These are phyloP conservation scores for Aethes cnicana DNA, from an alignment of 2,888 invertebrate genomes.

Conservation along the genomic window DNA sequence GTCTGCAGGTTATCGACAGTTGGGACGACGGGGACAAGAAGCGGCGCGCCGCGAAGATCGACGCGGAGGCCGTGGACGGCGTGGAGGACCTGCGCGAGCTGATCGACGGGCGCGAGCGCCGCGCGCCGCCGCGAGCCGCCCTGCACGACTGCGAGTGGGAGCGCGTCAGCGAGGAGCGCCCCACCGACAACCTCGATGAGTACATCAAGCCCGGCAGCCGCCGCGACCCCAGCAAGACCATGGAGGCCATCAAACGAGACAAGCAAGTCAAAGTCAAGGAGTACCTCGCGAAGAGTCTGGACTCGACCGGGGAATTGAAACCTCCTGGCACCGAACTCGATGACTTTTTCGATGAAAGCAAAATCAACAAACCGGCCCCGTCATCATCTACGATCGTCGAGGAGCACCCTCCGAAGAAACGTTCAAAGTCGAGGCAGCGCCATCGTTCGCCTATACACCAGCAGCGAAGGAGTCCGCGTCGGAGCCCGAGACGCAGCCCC, in stretches of 20 bases:
- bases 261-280: conserved; percentile 74
- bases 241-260: conserved; percentile 68
- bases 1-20: conserved; percentile 74
- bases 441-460: conserved; percentile 24
- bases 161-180: conserved; percentile 36
- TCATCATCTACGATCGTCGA: conserved; percentile 32
- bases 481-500: conserved; percentile 38
- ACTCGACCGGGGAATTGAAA: conserved; percentile 61
- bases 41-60: conserved; percentile 39
- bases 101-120: conserved; percentile 31
- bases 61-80: conserved; percentile 47
- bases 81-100: conserved; percentile 62
- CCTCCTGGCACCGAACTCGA: conserved; percentile 77
- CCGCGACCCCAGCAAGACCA: conserved; percentile 71
- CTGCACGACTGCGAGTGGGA: conserved; percentile 2
- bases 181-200: conserved; percentile 48
- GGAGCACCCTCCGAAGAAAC: conserved; percentile 14
- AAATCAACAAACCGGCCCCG: conserved; percentile 38
- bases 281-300: conserved; percentile 65
- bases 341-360: conserved; percentile 57
- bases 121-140: conserved; percentile 4
- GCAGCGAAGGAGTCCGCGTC: conserved; percentile 35
- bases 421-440: conserved; percentile 19
- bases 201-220: conserved; percentile 71
- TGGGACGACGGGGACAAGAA: conserved; percentile 57